These are phyloP conservation scores for Thryonomys swinderianus DNA, from an alignment of 2,113 vertebrate genomes.

Conservation along the genomic window DNA sequence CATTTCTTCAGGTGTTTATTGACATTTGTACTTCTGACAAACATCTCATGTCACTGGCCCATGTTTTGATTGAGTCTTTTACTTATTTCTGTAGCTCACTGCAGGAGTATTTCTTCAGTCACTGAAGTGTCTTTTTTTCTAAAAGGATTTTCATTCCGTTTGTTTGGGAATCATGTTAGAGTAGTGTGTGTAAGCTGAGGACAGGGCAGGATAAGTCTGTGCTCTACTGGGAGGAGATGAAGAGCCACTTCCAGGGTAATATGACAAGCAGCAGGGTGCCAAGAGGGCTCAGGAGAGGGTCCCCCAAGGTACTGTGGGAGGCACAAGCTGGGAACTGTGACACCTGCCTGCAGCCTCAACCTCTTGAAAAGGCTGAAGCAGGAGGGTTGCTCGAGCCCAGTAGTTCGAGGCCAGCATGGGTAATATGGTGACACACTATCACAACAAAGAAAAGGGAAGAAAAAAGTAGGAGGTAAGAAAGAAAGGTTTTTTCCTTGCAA, in stretches of 20 bases:
- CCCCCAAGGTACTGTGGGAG: not conserved
- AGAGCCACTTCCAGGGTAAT: not conserved
- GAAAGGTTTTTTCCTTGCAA: not conserved
- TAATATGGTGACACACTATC: not conserved
- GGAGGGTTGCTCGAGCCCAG: not conserved
- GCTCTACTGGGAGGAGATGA: not conserved
- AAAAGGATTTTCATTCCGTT: constrained; percentile 13
- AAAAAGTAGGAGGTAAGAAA: not conserved
- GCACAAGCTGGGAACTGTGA: not conserved
- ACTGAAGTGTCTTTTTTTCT: not conserved
- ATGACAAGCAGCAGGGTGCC: not conserved
- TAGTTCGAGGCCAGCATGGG: not conserved
- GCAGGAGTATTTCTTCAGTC: constrained; percentile 48
- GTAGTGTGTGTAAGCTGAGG: constrained; percentile 22
- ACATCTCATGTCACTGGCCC: not conserved
- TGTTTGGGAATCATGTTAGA: constrained; percentile 12
- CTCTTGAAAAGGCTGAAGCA: not conserved
- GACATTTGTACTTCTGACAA: not conserved
- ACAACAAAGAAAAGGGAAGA: not conserved
- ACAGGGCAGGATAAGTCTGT: not conserved
- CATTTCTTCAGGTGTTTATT: not conserved
- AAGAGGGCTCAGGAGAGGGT: not conserved
- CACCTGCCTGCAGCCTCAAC: not conserved
- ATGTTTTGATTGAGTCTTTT: not conserved
- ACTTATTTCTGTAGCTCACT: constrained; percentile 58